Base-by-base conservation (phyloP, 23 tunicate species). In the Trididemnum clinides region DNA sequence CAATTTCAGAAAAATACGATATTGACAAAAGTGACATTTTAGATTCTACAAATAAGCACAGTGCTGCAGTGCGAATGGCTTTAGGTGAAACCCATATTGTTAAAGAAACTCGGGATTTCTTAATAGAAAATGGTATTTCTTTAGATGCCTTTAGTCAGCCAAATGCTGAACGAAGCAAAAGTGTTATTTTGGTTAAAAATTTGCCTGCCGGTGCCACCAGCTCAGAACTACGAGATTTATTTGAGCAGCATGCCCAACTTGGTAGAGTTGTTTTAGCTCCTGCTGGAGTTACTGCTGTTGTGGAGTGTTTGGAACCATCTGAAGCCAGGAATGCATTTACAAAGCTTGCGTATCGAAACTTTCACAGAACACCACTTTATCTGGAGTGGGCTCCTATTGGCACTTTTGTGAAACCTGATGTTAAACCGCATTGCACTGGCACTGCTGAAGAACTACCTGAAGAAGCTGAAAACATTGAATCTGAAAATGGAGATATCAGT, bases 311-410 rank as follows among this genome's bases (percentile, higher is more conserved):
- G 19, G 82, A 84, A 20, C 82, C 97, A 10, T 44, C 85, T 3
- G 84, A 86, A 32, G 99, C 99, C 21, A 71, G 78, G 82, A 81
- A 76, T 34, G 99, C 99, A 1, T 92, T 97, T 51, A 84, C 83
- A 39, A 89, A 84, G 37, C 82, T 88, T 6, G 99, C 99, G 0
- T 97, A 97, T 69, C 64, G 97, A 28, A 85, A 79, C 59, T 92
- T 91, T 81, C 97, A 94, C 37, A 82, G 86, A 64, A 72, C 77
- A 33, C 99, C 99, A 5, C 78, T 97, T 26, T 92, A 92, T 82
- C 66, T 97, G 5, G 99, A 97, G 77, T 97, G 99, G 99, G 99
- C 99, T 3, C 99, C 99, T 15, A 44, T 87, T 15, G 81, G 71
- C 36, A 83, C 78, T 18, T 92, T 92, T 78, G 10, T 5, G 7